A percentile compares a stretch with the other conserved stretches of the same genome.
Conservation (phyloP, 2,113 vertebrate species). For the Bungarus multicinctus region DNA sequence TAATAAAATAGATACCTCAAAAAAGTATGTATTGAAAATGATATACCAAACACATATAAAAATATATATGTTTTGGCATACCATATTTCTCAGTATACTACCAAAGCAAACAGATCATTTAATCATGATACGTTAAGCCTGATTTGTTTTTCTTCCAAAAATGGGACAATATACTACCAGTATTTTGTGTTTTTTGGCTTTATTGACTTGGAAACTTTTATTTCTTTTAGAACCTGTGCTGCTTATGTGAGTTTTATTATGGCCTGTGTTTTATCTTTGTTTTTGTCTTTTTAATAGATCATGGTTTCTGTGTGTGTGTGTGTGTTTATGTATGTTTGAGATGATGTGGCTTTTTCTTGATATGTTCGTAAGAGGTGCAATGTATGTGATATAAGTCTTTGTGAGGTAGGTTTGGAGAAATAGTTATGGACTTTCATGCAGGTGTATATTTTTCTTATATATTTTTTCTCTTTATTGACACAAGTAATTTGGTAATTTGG, state of each 20-base stretch:
- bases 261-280: background rate
- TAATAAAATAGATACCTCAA: background rate
- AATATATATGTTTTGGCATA: background rate
- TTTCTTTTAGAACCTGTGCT: background rate
- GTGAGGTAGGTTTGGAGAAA: background rate
- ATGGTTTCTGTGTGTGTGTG: accelerated
- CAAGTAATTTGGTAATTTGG: background rate
- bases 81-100: background rate
- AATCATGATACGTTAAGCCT: background rate
- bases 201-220: background rate
- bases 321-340: background rate
- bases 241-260: background rate
- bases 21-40: background rate
- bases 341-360: background rate
- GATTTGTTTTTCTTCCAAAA: background rate
- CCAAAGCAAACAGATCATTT: background rate
- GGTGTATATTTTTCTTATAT: background rate
- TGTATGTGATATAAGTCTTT: background rate
- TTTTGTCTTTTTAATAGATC: background rate
- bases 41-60: background rate
- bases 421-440: background rate
- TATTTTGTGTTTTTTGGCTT: background rate
- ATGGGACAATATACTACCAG: background rate
- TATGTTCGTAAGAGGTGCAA: background rate
- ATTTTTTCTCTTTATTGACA: background rate